These are phyloP conservation scores for Daptonema setosum DNA, from an alignment of 2,888 invertebrate species.

Conservation along the genomic window DNA sequence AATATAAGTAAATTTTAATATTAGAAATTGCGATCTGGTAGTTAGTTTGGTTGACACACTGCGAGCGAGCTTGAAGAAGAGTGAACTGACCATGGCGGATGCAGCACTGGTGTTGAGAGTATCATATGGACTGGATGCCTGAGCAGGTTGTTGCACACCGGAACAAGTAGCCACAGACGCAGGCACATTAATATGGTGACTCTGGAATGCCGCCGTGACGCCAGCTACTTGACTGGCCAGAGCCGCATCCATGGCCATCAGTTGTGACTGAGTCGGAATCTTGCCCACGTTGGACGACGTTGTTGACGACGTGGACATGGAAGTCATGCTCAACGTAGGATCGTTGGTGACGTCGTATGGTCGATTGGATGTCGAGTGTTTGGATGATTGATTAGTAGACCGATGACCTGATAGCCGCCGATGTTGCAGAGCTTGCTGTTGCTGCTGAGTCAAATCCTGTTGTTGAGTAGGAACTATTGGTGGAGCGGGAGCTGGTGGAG, in stretches of 20 bases:
- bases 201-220: neutral
- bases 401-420: neutral
- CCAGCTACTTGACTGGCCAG: constrained; percentile 1
- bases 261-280: neutral
- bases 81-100: no score
- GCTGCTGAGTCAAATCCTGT: neutral
- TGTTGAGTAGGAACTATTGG: neutral
- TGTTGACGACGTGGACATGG: neutral
- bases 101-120: no score
- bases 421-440: neutral
- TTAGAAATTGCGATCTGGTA: no score
- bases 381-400: no score
- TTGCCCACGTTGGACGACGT: neutral
- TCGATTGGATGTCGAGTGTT: no score
- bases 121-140: neutral
- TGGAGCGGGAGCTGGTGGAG: neutral
- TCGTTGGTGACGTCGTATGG: neutral
- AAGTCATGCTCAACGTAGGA: neutral
- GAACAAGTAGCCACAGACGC: no score
- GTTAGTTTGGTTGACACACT: no score
- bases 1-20: no score
- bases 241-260: neutral
- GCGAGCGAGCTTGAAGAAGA: no score
- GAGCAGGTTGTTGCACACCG: no score
- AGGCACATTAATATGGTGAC: neutral